Percentiles rank a stretch among this genome's conserved stretches.
Conservation (phyloP, 2,888 invertebrate species). For the Acrobasis repandana region DNA sequence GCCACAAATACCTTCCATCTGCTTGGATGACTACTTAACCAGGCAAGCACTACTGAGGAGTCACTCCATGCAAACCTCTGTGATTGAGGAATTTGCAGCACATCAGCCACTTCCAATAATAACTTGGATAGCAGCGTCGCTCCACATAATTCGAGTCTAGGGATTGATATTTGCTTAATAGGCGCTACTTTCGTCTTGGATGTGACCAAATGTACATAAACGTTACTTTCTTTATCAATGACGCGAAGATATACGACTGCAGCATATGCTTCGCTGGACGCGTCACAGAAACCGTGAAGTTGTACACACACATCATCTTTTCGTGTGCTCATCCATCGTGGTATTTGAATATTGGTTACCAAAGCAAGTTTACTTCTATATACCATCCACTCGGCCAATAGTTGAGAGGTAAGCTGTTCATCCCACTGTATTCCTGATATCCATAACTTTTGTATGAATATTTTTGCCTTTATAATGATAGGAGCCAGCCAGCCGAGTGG, state of each 20-base stretch:
- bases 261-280: slow-evolving; percentile 24
- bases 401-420: not conserved
- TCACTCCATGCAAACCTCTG: slow-evolving; percentile 32
- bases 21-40: slow-evolving; percentile 26
- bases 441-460: too few species aligned
- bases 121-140: slow-evolving; percentile 32
- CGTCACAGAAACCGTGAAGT: slow-evolving; percentile 34
- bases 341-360: not conserved
- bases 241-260: too few species aligned
- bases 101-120: slow-evolving; percentile 24
- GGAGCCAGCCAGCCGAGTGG: slow-evolving; percentile 24
- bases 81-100: slow-evolving; percentile 26
- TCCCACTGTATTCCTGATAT: slow-evolving; percentile 5
- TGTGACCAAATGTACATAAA: slow-evolving; percentile 15
- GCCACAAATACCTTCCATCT: slow-evolving; percentile 23
- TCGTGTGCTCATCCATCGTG: not conserved
- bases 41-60: slow-evolving; percentile 31
- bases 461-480: slow-evolving; percentile 8
- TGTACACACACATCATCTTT: slow-evolving; percentile 6
- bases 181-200: slow-evolving; percentile 25
- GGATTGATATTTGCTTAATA: slow-evolving; percentile 28
- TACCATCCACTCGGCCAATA: not conserved
- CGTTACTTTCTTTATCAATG: not conserved
- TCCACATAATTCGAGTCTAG: too few species aligned
- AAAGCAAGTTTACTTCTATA: not conserved